Percentiles rank a stretch among this genome's conserved stretches.
Conservation (phyloP, 2,113 vertebrate species). For the Gadus chalcogrammus region DNA sequence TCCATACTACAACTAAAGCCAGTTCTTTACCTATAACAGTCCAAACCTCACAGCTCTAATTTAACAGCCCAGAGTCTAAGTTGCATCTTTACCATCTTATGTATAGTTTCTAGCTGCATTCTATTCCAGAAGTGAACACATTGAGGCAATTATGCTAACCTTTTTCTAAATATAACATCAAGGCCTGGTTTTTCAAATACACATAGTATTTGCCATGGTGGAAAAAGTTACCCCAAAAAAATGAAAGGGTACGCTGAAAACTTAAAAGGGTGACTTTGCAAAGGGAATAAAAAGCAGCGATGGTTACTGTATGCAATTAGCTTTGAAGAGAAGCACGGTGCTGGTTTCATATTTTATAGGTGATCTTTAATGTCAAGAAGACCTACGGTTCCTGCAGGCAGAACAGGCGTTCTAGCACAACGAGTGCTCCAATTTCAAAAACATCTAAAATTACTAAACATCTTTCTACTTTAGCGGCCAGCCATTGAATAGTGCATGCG, state of each 20-base stretch:
- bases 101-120: too few species aligned
- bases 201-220: background rate
- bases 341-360: constrained; percentile 24
- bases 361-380: constrained; percentile 45
- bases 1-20: too few species aligned
- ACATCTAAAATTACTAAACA: too few species aligned
- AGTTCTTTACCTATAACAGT: too few species aligned
- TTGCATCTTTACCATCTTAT: too few species aligned
- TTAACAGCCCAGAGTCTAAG: too few species aligned
- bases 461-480: constrained; percentile 43
- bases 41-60: too few species aligned
- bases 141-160: background rate
- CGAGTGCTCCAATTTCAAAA: constrained; percentile 48
- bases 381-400: constrained; percentile 15
- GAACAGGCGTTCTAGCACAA: constrained; percentile 17
- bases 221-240: background rate
- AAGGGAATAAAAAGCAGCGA: constrained; percentile 2
- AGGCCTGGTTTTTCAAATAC: background rate
- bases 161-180: constrained; percentile 22
- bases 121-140: background rate
- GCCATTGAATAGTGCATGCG: background rate
- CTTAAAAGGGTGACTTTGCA: constrained; percentile 1
- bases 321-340: constrained; percentile 4
- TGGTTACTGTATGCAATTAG: background rate
- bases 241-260: background rate